phyloP scores from a whole-genome alignment of 2,113 vertebrate species.

The Sinocyclocheilus rhinocerous region DNA sequence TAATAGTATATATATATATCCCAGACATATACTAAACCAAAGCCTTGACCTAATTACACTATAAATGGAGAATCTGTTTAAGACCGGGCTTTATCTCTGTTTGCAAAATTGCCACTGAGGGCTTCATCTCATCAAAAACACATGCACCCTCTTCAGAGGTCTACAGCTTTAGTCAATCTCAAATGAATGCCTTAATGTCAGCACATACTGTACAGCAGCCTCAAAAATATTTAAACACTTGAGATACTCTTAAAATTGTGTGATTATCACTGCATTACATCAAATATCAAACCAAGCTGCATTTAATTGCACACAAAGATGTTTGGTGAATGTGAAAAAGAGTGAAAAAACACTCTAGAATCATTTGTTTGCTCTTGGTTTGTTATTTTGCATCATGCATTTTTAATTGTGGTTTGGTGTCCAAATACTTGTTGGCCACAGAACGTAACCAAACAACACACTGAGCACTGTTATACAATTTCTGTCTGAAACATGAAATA shows the following conservation, averaged over 20 bases:
- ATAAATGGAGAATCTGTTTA: neutral
- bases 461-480: neutral
- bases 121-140: neutral
- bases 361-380: neutral
- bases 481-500: neutral
- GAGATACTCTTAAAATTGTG: neutral
- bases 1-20: too few relatives aligned
- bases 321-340: too few relatives aligned
- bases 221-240: neutral
- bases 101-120: neutral
- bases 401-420: neutral
- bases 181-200: neutral
- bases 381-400: neutral
- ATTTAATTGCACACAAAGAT: neutral
- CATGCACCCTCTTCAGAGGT: neutral
- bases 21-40: neutral
- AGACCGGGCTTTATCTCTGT: neutral
- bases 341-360: neutral
- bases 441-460: neutral
- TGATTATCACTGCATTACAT: neutral
- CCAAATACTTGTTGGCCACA: neutral
- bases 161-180: neutral
- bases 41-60: constrained; percentile 7
- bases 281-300: neutral
- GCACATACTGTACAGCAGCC: neutral